Base-by-base conservation (phyloP, 2,113 vertebrate genomes). In the Ctenomys sociabilis region DNA sequence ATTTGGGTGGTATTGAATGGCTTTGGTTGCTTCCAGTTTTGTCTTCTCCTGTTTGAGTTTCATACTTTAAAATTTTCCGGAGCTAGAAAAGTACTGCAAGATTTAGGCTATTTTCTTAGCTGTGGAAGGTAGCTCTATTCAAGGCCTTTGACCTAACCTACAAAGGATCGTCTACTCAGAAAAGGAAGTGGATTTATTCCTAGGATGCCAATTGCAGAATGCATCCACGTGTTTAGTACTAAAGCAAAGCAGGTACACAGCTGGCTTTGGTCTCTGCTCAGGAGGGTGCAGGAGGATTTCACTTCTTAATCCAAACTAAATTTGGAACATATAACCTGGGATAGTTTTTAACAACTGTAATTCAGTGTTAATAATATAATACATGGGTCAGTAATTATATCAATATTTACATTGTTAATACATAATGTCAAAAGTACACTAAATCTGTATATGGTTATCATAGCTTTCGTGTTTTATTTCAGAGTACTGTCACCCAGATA, bases 371-470 rank as follows among this genome's bases (percentile, higher is more conserved):
- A 19, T 16, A 80, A 81, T 37, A 81, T 7, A 90, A n/a, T 61
- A 5, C 92, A 54, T 78, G 4, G 4, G 73, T 70, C 70, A 59
- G 40, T 17, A 80, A 21, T 14, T 73, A 43, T 1, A 80, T 95
- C 95, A 64, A 83, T 78, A 92, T 40, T 35, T 83, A 1, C 35
- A 37, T 63, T 7, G 1, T 90, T 91, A 63, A 82, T 93, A 66
- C 32, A 4, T 2, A 86, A 40, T 64, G 73, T 83, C 66, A 84
- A 61, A 91, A 90, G 6, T 75, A 88, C n/a, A 84, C 7, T 95
- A 73, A 85, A 90, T 88, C 6, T 81, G 3, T 35, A n/a, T 17
- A 88, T 95, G 81, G 54, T n/a, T 84, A 40, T 83, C 59, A 85
- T 77, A 93, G 3, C 61, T 86, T 73, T 68, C 59, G 49, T 82